Evolutionary conservation across 2,888 invertebrate genomes (phyloP).

Genomic region (Ametastegia equiseti): DNA sequence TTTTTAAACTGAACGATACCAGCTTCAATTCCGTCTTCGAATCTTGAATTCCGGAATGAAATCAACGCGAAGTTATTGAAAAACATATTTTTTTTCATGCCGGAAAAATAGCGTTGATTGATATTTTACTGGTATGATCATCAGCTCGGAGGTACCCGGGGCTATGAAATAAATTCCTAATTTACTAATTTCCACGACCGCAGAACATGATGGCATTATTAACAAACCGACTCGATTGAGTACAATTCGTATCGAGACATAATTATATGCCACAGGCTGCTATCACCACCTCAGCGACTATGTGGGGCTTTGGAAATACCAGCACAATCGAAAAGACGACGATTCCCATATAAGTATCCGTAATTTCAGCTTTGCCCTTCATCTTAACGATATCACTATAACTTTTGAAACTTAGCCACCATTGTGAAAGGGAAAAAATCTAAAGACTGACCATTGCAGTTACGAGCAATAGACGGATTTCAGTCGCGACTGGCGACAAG

Average conservation of each 20-base stretch:
- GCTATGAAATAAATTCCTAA: neutral
- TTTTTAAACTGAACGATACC: neutral
- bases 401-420: neutral
- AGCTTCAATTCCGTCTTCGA: no score
- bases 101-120: neutral
- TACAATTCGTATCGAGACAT: neutral
- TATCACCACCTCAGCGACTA: neutral
- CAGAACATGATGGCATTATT: neutral
- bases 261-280: neutral
- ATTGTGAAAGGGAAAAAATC: neutral
- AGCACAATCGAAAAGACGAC: neutral
- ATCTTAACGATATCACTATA: neutral
- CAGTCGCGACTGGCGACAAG: neutral
- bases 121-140: neutral
- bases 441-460: neutral
- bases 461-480: no score
- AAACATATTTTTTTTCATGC: neutral
- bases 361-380: neutral
- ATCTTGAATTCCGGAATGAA: neutral
- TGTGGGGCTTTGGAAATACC: neutral
- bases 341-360: neutral
- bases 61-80: neutral
- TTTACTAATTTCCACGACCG: neutral
- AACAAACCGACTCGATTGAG: neutral
- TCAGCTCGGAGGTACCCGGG: neutral